Evolutionary conservation across 1,140 invertebrate genomes (phyloP).

Genomic region (Penaeus vannamei): DNA sequence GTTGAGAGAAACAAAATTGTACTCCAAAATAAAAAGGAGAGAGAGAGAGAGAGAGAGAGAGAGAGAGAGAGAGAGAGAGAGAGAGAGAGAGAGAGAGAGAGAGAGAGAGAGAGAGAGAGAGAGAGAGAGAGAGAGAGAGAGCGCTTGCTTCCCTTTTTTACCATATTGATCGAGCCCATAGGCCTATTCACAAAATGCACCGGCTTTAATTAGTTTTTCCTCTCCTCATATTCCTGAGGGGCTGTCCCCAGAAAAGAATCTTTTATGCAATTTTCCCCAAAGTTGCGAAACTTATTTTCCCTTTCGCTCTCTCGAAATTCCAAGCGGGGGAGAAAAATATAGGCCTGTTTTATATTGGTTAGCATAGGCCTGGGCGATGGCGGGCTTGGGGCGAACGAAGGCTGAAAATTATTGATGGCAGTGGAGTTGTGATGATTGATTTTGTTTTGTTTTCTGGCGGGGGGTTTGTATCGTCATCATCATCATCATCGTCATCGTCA

Average conservation of each 20-base stretch:
- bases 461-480: no score
- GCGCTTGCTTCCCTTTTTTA: constrained; percentile 49
- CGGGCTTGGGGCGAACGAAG: no score
- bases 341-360: not conserved
- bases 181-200: constrained; percentile 65
- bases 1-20: not conserved
- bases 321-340: not conserved
- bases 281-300: constrained; percentile 58
- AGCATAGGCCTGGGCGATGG: no score
- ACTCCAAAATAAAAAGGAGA: no score
- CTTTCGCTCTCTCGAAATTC: not conserved
- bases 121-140: not conserved
- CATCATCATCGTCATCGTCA: no score
- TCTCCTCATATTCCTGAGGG: constrained; percentile 47
- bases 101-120: no score
- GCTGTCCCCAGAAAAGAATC: constrained; percentile 33
- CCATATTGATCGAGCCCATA: constrained; percentile 62
- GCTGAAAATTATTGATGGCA: no score
- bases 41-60: no score
- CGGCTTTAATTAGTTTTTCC: constrained; percentile 64
- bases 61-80: no score
- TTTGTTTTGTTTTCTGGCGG: no score
- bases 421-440: no score
- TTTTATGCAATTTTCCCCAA: constrained; percentile 63
- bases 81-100: no score